A percentile compares a stretch with the other conserved stretches of the same genome.
phyloP scores from a whole-genome alignment of 2,113 vertebrate genomes.

The Empidonax traillii region DNA sequence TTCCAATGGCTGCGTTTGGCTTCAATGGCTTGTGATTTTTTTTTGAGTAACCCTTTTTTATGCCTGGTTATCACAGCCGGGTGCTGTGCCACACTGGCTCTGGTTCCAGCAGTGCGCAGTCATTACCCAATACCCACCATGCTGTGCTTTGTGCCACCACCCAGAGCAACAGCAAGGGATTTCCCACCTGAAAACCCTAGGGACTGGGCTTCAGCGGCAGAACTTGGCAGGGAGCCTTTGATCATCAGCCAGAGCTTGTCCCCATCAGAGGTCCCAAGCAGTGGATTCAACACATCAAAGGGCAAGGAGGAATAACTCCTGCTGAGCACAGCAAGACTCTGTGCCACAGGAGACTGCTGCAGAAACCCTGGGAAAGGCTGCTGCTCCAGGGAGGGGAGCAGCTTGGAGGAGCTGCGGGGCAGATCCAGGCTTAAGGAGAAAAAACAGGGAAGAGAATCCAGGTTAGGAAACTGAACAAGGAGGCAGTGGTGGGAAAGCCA shows the following conservation, averaged over 20 bases:
- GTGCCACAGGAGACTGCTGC: neutral
- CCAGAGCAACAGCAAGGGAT: neutral
- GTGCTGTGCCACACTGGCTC: neutral
- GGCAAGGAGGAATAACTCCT: neutral
- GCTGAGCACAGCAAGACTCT: constrained; percentile 11
- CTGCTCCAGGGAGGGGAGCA: neutral
- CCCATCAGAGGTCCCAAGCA: neutral
- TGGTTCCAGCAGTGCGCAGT: neutral
- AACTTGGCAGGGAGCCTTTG: neutral
- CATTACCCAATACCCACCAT: neutral
- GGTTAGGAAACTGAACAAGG: neutral
- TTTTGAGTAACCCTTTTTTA: neutral
- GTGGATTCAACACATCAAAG: constrained; percentile 26
- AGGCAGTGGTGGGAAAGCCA: neutral
- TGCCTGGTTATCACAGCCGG: neutral
- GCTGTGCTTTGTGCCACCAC: neutral
- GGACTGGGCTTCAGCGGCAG: neutral
- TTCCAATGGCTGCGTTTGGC: neutral
- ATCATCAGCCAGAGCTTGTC: neutral
- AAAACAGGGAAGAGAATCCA: neutral
- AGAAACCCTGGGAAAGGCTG: neutral
- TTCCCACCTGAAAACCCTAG: neutral
- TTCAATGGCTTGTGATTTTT: neutral
- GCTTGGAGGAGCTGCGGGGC: accelerated
- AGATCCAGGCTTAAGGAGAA: neutral